Conservation (phyloP, 2,797 vertebrate genomes). For the Steatocranus sp. region DNA sequence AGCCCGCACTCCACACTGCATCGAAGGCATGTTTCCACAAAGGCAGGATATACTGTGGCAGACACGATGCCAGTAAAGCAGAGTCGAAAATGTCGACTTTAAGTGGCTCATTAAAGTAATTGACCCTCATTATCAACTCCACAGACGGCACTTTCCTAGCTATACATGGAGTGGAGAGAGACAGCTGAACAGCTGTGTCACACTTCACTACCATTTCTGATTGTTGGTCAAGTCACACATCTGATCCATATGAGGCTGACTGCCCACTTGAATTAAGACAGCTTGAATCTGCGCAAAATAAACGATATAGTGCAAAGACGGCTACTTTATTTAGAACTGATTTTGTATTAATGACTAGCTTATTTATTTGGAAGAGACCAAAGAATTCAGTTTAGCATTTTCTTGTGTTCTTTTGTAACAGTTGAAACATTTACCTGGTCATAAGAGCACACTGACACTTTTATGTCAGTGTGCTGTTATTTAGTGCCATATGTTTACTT, state of each 20-base stretch:
- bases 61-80: neutral
- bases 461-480: neutral
- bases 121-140: neutral
- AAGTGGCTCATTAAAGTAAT: neutral
- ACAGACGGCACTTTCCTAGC: neutral
- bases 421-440: rapidly evolving
- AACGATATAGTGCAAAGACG: rapidly evolving
- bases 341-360: neutral
- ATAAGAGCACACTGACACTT: neutral
- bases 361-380: neutral
- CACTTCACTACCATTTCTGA: neutral
- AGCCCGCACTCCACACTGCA: neutral
- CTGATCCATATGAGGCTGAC: neutral
- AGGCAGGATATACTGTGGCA: neutral
- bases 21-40: neutral
- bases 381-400: neutral
- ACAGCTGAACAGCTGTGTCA: neutral
- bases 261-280: neutral
- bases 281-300: neutral
- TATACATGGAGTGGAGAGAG: neutral
- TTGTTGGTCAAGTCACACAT: neutral
- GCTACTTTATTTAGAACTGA: neutral
- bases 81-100: neutral
- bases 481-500: neutral
- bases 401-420: neutral